Evolutionary conservation across 2,797 vertebrate species (phyloP), one percentile per base, ranked within the genome.

Genomic region (Botia kubotai): DNA sequence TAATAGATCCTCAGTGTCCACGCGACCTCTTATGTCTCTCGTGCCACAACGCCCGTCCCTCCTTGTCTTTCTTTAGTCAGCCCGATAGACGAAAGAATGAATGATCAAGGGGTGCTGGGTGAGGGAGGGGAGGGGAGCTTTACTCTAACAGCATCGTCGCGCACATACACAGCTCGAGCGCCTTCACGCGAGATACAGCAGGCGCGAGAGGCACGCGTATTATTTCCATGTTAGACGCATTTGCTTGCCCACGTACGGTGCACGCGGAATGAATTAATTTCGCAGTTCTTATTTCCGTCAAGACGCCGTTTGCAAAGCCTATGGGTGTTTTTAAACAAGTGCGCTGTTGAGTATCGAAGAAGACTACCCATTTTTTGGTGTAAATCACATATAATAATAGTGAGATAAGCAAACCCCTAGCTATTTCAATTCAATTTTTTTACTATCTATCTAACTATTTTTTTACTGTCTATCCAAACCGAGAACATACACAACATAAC

Each of bases 11-110:
- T 90, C 43, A 86, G 88, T 91, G 92, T 91, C 88, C 91, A 87
- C 86, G 89, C 89, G 63, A 87, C 71, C 77, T 72, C 80, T 84
- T 79, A 79, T 74, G 86, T 87, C 83, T 73, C 81, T 78, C 81
- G 87, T 87, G 89, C 89, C 91, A 91, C 84, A 85, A 86, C 82
- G 76, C 2, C 69, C 50, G 86, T 88, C 87, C 84, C 87, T 72
- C 7, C 73, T 57, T 1, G 52, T 81, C 87, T 89, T 82, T 72
- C 83, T 81, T 86, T 82, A 63, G 88, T 85, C 88, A 83, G 85
- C 79, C 88, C 83, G 88, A 87, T 85, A 87, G 87, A 90, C 89
- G 88, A 89, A 87, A 89, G 88, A 88, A 88, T 86, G 87, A 89
- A 89, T 88, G 89, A 78, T 84, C 85, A 82, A 84, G 88, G n/a